phyloP scores from a whole-genome alignment of 1,140 invertebrate genomes.

The Aporrectodea caliginosa region DNA sequence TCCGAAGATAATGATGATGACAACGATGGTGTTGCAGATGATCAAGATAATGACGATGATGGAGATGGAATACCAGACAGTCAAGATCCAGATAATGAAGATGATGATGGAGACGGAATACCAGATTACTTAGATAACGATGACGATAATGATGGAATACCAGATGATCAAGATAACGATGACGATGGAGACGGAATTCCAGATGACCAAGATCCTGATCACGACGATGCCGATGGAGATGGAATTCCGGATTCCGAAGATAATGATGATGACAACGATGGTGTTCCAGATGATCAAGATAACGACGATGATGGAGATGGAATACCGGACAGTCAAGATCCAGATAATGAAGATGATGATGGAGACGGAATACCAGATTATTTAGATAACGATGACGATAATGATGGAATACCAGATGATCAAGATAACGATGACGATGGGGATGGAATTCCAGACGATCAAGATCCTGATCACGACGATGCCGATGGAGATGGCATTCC shows the following conservation, averaged over 20 bases:
- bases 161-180: conserved; percentile 17
- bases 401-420: conserved; percentile 6
- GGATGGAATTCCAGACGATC: conserved; percentile 10
- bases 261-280: conserved; percentile 11
- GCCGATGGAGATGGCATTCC: conserved; percentile 25
- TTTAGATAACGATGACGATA: conserved; percentile 14
- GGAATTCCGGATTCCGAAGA: conserved; percentile 5
- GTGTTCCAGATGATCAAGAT: conserved; percentile 16
- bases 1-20: conserved; percentile 1
- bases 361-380: conserved; percentile 5
- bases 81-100: conserved; percentile 8
- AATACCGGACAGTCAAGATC: neutral
- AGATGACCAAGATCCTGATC: conserved; percentile 9
- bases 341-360: conserved; percentile 5
- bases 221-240: conserved; percentile 22
- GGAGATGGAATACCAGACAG: conserved; percentile 26
- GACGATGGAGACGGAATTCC: conserved; percentile 25
- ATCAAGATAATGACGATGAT: conserved; percentile 8
- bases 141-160: conserved; percentile 15
- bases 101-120: conserved; percentile 20
- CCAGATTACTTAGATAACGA: conserved; percentile 19
- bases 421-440: conserved; percentile 11
- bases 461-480: neutral
- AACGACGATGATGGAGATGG: conserved; percentile 22
- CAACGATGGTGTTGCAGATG: conserved; percentile 1